Evolutionary conservation across 2,113 vertebrate species (phyloP), one percentile per base, ranked within the genome.

Genomic region (Mola mola): DNA sequence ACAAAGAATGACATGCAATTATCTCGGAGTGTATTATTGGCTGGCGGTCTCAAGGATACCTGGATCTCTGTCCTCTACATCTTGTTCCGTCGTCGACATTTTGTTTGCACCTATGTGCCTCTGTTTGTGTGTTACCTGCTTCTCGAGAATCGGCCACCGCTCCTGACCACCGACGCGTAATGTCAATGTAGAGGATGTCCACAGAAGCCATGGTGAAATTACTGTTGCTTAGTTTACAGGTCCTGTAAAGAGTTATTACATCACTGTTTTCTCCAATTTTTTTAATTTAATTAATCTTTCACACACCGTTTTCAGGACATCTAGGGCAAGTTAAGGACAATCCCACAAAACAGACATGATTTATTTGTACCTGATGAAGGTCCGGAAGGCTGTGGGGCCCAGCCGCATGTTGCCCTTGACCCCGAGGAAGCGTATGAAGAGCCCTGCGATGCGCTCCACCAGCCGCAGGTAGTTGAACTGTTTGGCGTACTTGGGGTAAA

Each of bases 111-210:
- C 24, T 44, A 28, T 38, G 41, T 42, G 29, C 31, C 12, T 2
- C 28, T 31, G 15, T 34, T 37, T 3, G 36, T 40, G 51, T 6
- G 4, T 64, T 92, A 95, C 97, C 95, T 87, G 95, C 91, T 74
- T 98, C 96, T 67, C 89, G 92, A 36, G 95, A 94, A 57, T 96
- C 95, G 0, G 92, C 26, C 7, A 70, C 55, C 21, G 90, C 17
- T 26, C 92, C 91, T 21, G 92, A 92, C 94, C 96, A 96, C 6
- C 94, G 92, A n/a, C 96, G 91, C 0, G 94, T 96, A 85, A 98
- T 97, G 84, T 98, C 96, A 1, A 99, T 99, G 83, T 99, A 99
- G 0, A 99, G 93, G 78, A 98, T 98, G 80, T 99, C 97, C 25
- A 93, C 95, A 0, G 95, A 90, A 0, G 97, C 97, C 97, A 99